A percentile compares a stretch with the other conserved stretches of the same genome.
Evolutionary conservation across 2,797 vertebrate species (phyloP).

Genomic region (Pterois miles): DNA sequence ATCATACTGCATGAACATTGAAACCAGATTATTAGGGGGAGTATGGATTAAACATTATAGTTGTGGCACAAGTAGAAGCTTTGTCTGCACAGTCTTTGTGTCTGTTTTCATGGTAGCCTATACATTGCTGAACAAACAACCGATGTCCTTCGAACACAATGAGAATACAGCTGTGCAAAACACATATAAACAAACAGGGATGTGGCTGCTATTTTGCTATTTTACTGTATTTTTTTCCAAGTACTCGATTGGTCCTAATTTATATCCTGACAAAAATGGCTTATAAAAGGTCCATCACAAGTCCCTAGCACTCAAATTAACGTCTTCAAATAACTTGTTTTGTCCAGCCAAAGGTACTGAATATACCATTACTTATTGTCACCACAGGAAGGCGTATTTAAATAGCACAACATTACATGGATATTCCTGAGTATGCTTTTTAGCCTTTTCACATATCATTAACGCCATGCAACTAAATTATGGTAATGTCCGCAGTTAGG

Average conservation of each 20-base stretch:
- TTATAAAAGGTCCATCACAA: not conserved
- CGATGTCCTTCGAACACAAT: not conserved
- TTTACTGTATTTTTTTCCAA: not conserved
- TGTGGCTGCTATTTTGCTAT: not conserved
- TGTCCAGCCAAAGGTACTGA: not conserved
- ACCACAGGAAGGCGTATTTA: too few species aligned
- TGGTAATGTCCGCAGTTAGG: too few species aligned
- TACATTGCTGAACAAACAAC: slow-evolving; percentile 34
- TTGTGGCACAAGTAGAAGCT: not conserved
- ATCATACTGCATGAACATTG: not conserved
- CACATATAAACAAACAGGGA: not conserved
- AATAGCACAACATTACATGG: too few species aligned
- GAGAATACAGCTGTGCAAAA: slow-evolving; percentile 14
- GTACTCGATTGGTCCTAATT: not conserved
- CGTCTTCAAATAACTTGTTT: not conserved
- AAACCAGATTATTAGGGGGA: slow-evolving; percentile 1
- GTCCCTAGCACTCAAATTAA: not conserved
- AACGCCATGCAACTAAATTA: too few species aligned
- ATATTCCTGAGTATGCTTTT: too few species aligned
- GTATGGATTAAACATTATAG: slow-evolving; percentile 10
- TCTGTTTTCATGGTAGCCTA: not conserved
- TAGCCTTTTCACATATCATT: too few species aligned
- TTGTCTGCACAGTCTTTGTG: not conserved
- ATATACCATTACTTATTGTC: not conserved
- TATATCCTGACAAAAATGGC: not conserved